Percentiles rank a stretch among this genome's conserved stretches.
Conservation (phyloP, 2,888 invertebrate genomes). For the Cremastinae sp. region DNA sequence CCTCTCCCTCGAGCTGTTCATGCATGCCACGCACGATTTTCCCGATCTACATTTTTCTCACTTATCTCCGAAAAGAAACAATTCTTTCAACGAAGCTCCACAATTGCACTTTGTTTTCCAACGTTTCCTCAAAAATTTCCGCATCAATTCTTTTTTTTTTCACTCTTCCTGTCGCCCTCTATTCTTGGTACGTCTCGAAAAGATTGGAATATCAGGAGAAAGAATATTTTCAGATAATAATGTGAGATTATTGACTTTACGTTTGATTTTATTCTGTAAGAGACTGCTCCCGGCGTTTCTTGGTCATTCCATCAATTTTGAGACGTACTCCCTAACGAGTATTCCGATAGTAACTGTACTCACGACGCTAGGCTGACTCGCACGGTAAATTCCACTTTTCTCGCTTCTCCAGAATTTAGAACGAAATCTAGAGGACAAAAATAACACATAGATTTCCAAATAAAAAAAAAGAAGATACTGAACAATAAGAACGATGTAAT, state of each 20-base stretch:
- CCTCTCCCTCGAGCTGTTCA: constrained; percentile 65
- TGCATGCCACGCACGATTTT: constrained; percentile 69
- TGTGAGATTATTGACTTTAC: too few species aligned
- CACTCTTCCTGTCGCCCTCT: constrained; percentile 67
- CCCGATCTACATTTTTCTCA: constrained; percentile 31
- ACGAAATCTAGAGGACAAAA: neutral
- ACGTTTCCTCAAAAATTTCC: neutral
- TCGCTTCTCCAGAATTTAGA: neutral
- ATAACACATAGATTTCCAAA: neutral
- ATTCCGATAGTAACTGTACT: constrained; percentile 53
- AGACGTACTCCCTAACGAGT: constrained; percentile 56
- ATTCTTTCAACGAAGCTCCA: neutral
- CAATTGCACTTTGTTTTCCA: neutral
- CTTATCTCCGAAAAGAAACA: constrained; percentile 1
- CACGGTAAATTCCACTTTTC: neutral
- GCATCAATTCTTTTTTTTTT: constrained; percentile 12
- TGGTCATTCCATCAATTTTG: constrained; percentile 39
- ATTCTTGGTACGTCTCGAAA: constrained; percentile 60
- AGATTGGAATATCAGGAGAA: constrained; percentile 8
- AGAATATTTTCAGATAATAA: neutral
- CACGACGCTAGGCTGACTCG: constrained; percentile 54
- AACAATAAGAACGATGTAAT: constrained; percentile 7
- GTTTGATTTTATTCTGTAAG: neutral
- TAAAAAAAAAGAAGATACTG: constrained; percentile 4
- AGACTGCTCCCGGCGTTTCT: constrained; percentile 10